Evolutionary conservation across 2,113 vertebrate species (phyloP), one percentile per base, ranked within the genome.

Genomic region (Actenoides lindsayi): DNA sequence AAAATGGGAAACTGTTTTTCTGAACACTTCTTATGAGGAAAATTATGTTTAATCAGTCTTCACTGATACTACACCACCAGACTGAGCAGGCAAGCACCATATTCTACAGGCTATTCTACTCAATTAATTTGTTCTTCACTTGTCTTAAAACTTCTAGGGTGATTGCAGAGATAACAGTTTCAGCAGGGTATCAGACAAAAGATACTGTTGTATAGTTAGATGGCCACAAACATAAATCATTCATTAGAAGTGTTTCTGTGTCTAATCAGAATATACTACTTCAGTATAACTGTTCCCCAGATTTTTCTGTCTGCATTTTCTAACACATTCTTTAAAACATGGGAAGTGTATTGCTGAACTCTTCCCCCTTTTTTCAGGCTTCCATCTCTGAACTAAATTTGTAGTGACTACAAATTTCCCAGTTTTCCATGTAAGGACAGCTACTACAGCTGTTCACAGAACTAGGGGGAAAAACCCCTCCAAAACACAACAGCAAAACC

Each of bases 21-120:
- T 88, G 64, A 90, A 70, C 53, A 62, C 18, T 76, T 81, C 57
- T 86, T 83, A 59, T 19, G 64, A 91, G 67, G 83, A 91, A 94
- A 97, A 94, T 35, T 65, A 10, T 56, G 78, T 44, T 89, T 94
- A 92, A 94, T 75, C 90, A 50, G 46, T 56, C 59, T 56, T 83
- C 16, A 68, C 7, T 67, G 65, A 87, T 50, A 64, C 5, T 44
- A 57, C 28, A 60, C 10, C n/a, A 86, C 28, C 39, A 87, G 33
- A 62, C 1, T 2, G 7, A 73, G 31, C 33, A 76, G n/a, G 25
- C 62, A 87, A 79, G 17, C 2, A 2, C 35, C 39, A 14, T 25
- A 57, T 27, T 82, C 59, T 25, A 5, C 6, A 23, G 12, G 16
- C 39, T 71, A 4, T 28, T 62, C 74, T 51, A 68, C 10, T 65